Base-by-base conservation (phyloP, 30 jellyfish, hydroid and myxozoan genomes). In the Morbakka virulenta region DNA sequence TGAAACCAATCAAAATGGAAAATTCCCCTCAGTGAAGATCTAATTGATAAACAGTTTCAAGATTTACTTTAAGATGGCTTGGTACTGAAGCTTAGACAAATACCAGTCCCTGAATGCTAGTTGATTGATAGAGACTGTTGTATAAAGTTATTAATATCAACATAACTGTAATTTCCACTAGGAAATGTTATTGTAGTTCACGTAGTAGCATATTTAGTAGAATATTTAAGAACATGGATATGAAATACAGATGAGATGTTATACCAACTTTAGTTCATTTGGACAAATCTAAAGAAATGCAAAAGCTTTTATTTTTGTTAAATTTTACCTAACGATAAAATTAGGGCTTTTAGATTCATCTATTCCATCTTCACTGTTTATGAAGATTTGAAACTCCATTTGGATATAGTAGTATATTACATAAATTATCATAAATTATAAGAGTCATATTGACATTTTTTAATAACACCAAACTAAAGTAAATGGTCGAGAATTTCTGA, bases 31-130 rank as follows among this genome's bases (percentile, higher is more conserved):
- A 22, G 32, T 62, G 20, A 9, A 28, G 48, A 32, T 32, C 79
- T 67, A 67, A 67, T 33, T 32, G 79, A 67, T 31, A 67, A 67
- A 24, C 17, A 17, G 79, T 32, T 67, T 67, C 79, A 67, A 67
- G 79, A 32, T 62, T 67, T 28, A 67, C 36, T 22, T 26, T 17
- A n/a, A 31, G 64, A 62, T 13, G 27, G 13, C n/a, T n/a, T n/a
- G n/a, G n/a, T n/a, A n/a, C n/a, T n/a, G n/a, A n/a, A n/a, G n/a
- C n/a, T n/a, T n/a, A n/a, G n/a, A n/a, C n/a, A n/a, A n/a, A n/a
- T n/a, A n/a, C n/a, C n/a, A 67, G 35, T 31, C 14, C 25, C 25
- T 67, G 79, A 67, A 9, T 67, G 50, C 32, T 31, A 24, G 24
- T 52, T 52, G 21, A n/a, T n/a, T n/a, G n/a, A n/a, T n/a, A n/a